Base-by-base conservation (phyloP, 1,140 invertebrate species). In the Philotrypesis tridentata region DNA sequence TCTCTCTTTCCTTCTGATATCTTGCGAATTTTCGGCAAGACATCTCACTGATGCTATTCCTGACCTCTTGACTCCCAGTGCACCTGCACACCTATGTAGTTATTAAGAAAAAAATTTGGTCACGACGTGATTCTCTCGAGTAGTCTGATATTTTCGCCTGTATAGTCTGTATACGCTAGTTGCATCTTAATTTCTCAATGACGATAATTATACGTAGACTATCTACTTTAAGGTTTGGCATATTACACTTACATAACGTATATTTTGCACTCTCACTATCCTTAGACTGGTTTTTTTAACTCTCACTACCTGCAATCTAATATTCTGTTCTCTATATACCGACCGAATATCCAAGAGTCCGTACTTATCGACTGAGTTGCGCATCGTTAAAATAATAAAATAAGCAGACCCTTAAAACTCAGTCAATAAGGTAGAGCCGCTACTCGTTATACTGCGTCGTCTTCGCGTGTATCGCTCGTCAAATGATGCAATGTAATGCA, bases 241-340 rank as follows among this genome's bases (percentile, higher is more conserved):
- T 55, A n/a, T 17, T n/a, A 55, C n/a, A 55, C 21, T n/a, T 55
- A 55, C 21, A n/a, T 55, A n/a, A 48, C 14, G 5, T 48, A 17
- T 55, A 31, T 68, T 31, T 68, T 68, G 67, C 67, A 43, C 68
- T 71, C 33, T 40, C 68, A 40, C 33, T 71, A 37, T 33, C 31
- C 17, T 21, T 31, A 17, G 67, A 68, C 29, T 68, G 17, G 67
- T 68, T 33, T 31, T 14, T 17, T 71, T 43, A 9, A 43, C 68
- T 71, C 31, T 71, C 21, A 40, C 68, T 71, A 71, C 23, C 25
- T 12, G 21, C 14, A 43, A 43, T 43, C 5, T 12, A 43, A 17
- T 70, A 5, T 7, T 68, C 67, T 11, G 17, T 9, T 65, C 27
- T 31, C 9, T 21, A 33, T 68, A 33, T 68, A 6, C 17, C 3